A percentile compares a stretch with the other conserved stretches of the same genome.
phyloP scores from a whole-genome alignment of 2,797 vertebrate species.

The Sciaenops ocellatus region DNA sequence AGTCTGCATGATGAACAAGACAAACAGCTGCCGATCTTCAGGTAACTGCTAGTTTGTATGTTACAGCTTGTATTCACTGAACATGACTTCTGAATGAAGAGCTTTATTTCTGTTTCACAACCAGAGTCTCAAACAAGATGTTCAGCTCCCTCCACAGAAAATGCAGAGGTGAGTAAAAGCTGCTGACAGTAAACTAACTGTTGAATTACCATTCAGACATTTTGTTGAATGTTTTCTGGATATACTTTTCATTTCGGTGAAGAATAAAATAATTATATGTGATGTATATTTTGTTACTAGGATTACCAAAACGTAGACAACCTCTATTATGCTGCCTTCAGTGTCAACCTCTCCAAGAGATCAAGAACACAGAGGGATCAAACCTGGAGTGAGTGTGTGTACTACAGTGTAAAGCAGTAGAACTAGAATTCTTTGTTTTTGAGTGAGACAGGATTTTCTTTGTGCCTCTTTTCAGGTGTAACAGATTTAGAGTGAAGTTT shows the following conservation, averaged over 20 bases:
- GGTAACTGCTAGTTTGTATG: too few relatives aligned
- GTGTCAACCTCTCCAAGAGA: too few relatives aligned
- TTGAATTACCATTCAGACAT: background rate
- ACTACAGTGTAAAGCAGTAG: background rate
- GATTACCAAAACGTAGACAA: background rate
- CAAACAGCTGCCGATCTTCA: background rate
- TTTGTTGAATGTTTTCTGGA: too few relatives aligned
- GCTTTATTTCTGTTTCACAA: too few relatives aligned
- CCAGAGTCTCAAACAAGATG: too few relatives aligned
- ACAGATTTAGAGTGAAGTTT: background rate
- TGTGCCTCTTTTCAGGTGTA: background rate
- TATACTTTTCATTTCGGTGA: background rate
- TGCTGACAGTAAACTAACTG: too few relatives aligned
- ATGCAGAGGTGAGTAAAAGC: background rate
- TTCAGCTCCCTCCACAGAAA: too few relatives aligned
- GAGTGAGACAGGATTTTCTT: background rate
- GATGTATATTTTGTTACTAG: constrained; percentile 7
- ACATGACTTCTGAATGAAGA: background rate
- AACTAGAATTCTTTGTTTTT: background rate
- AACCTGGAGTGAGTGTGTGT: constrained; percentile 5
- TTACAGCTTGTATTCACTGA: too few relatives aligned
- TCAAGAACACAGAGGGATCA: background rate
- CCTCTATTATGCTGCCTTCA: constrained; percentile 36
- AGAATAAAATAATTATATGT: background rate
- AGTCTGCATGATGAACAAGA: constrained; percentile 20